Evolutionary conservation across 2,888 invertebrate genomes (phyloP).

Genomic region (Melieria picta): DNA sequence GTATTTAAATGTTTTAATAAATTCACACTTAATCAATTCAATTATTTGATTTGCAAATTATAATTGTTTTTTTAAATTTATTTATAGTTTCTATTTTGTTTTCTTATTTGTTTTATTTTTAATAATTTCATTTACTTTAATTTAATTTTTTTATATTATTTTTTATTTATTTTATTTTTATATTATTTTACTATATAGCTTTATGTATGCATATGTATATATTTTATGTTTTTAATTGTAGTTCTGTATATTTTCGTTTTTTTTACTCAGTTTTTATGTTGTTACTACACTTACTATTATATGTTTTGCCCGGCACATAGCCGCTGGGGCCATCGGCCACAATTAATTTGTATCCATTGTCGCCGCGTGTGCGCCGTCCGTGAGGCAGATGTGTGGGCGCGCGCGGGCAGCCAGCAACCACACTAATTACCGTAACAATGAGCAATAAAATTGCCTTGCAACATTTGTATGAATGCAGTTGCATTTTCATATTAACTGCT

Average conservation of each 20-base stretch:
- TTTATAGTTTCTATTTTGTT: too few species aligned
- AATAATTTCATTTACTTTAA: too few species aligned
- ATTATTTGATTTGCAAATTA: too few species aligned
- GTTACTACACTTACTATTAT: constrained; percentile 72
- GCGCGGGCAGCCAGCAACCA: constrained; percentile 59
- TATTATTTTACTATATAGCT: too few species aligned
- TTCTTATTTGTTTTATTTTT: too few species aligned
- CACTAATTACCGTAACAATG: constrained; percentile 55
- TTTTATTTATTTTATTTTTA: too few species aligned
- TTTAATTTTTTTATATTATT: too few species aligned
- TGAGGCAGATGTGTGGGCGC: constrained; percentile 62
- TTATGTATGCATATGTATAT: background rate
- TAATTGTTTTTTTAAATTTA: too few species aligned
- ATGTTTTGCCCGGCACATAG: constrained; percentile 84
- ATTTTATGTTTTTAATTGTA: background rate
- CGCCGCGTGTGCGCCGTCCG: constrained; percentile 75
- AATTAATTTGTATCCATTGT: constrained; percentile 86
- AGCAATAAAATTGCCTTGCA: constrained; percentile 44
- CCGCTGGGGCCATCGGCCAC: constrained; percentile 82
- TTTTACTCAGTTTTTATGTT: background rate
- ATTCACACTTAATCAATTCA: too few species aligned
- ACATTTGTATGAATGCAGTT: constrained; percentile 29
- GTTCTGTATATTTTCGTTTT: background rate
- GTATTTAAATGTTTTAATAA: too few species aligned
- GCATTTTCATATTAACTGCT: constrained; percentile 12